Evolutionary conservation across 2,888 invertebrate genomes (phyloP).

Genomic region (Pandemis cinnamomeana): DNA sequence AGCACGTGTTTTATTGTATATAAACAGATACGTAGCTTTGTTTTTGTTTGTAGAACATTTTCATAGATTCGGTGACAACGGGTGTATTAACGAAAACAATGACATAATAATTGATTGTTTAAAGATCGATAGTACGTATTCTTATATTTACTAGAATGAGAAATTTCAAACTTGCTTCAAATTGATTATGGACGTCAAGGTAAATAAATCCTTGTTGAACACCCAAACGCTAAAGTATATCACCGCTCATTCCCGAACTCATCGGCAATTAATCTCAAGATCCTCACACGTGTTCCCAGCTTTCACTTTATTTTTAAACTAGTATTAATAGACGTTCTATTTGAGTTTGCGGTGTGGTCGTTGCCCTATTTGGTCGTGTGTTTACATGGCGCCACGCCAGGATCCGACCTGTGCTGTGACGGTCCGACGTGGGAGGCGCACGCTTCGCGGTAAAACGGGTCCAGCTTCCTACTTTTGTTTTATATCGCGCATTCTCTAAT

Average conservation of each 20-base stretch:
- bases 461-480: constrained; percentile 1
- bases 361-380: constrained; percentile 82
- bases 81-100: background rate
- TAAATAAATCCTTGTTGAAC: constrained; percentile 30
- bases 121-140: background rate
- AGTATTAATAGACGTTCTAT: constrained; percentile 78
- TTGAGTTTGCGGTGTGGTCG: constrained; percentile 75
- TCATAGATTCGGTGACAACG: constrained; percentile 11
- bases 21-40: constrained; percentile 12
- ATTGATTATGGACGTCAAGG: constrained; percentile 14
- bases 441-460: constrained; percentile 29
- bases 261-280: constrained; percentile 67
- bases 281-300: constrained; percentile 73
- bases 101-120: background rate
- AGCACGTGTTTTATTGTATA: constrained; percentile 22
- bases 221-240: constrained; percentile 21
- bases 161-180: background rate
- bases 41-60: background rate
- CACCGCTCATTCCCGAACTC: constrained; percentile 35
- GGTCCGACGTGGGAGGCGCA: constrained; percentile 34
- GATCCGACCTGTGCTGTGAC: constrained; percentile 40
- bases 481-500: constrained; percentile 4
- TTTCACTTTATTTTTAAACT: constrained; percentile 70
- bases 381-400: constrained; percentile 78
- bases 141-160: background rate